These are phyloP conservation scores for Tetragonula clypearis DNA, from an alignment of 1,140 invertebrate genomes.

Conservation along the genomic window DNA sequence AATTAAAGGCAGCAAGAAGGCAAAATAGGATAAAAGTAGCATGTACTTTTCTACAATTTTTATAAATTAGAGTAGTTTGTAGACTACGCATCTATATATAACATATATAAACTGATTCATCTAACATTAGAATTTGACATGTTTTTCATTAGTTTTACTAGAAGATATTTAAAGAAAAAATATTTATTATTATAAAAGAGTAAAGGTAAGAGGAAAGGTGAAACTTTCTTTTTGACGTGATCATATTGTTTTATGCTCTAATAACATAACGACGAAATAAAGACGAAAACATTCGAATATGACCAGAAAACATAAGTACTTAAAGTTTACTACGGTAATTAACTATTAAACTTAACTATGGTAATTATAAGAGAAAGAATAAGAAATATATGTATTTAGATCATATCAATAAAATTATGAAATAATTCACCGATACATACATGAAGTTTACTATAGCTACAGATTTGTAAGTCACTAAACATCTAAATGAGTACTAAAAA, in stretches of 20 bases:
- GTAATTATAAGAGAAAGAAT: background rate
- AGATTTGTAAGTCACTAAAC: background rate
- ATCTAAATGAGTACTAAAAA: background rate
- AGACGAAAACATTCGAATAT: background rate
- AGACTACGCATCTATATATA: conserved; percentile 27
- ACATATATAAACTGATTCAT: background rate
- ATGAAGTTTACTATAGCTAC: background rate
- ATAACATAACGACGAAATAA: background rate
- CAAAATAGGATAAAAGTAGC: conserved; percentile 56
- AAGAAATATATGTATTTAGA: background rate
- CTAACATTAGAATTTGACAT: background rate
- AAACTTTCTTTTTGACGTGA: background rate
- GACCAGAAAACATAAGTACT: background rate
- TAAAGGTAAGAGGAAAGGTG: background rate
- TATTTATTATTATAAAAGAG: background rate
- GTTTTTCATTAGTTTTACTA: background rate
- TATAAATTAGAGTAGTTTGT: conserved; percentile 37
- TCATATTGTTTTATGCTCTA: background rate
- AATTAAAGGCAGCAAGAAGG: conserved; percentile 51
- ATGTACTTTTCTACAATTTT: conserved; percentile 57
- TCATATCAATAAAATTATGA: background rate
- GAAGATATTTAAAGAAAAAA: background rate
- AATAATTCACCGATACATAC: background rate
- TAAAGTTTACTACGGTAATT: background rate
- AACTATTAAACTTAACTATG: no score